Evolutionary conservation across 2,113 vertebrate genomes (phyloP).

Genomic region (Lepisosteus osseus): DNA sequence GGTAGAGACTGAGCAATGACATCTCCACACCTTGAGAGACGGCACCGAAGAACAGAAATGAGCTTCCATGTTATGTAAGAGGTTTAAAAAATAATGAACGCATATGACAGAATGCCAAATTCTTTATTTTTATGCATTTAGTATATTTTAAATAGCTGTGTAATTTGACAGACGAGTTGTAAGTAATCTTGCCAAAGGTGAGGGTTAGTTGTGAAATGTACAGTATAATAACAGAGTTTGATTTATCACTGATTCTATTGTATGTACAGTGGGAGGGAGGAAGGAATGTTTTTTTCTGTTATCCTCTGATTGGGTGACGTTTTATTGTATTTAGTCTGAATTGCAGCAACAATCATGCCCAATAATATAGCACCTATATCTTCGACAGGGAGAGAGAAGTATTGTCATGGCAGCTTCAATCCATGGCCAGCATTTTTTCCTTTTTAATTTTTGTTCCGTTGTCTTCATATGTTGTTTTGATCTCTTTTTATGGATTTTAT

Average conservation of each 20-base stretch:
- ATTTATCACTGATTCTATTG: conserved; percentile 73
- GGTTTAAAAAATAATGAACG: conserved; percentile 46
- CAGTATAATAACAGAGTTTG: conserved; percentile 69
- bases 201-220: conserved; percentile 74
- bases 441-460: conserved; percentile 38
- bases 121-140: conserved; percentile 99
- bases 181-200: conserved; percentile 99
- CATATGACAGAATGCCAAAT: conserved; percentile 87
- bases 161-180: conserved; percentile 91
- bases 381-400: conserved; percentile 64
- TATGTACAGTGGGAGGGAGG: conserved; percentile 45
- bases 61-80: conserved; percentile 66
- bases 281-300: conserved; percentile 52
- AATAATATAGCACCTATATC: conserved; percentile 50
- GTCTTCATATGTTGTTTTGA: conserved; percentile 56
- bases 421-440: conserved; percentile 9
- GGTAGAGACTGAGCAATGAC: conserved; percentile 28
- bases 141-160: conserved; percentile 99
- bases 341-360: conserved; percentile 69
- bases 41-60: conserved; percentile 66
- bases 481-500: conserved; percentile 49
- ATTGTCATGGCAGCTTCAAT: conserved; percentile 56
- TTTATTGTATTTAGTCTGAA: conserved; percentile 63
- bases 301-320: conserved; percentile 21
- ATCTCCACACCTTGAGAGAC: conserved; percentile 36